Percentiles rank a stretch among this genome's conserved stretches.
phyloP scores from a whole-genome alignment of 2,888 invertebrate species.

The Dendrolimus houi region DNA sequence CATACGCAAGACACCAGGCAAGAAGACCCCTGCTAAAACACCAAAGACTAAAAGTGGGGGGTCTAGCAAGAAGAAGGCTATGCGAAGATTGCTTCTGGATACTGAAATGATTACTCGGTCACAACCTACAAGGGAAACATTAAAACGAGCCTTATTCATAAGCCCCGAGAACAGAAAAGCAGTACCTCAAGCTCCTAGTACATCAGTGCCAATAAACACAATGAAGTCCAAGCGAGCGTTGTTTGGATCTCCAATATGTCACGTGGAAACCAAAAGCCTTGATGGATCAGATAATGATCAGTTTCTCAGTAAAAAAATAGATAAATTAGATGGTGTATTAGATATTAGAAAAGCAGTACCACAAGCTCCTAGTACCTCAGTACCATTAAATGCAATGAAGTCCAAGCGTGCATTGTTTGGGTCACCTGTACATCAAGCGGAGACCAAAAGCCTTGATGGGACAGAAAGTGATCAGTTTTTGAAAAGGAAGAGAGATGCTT shows the following conservation, averaged over 20 bases:
- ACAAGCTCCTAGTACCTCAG: constrained; percentile 43
- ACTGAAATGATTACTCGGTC: constrained; percentile 43
- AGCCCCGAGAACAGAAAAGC: constrained; percentile 78
- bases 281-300: constrained; percentile 41
- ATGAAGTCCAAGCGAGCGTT: constrained; percentile 80
- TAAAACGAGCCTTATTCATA: constrained; percentile 83
- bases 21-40: constrained; percentile 75
- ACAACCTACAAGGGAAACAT: constrained; percentile 69
- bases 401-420: constrained; percentile 81
- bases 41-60: constrained; percentile 77
- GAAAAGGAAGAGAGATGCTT: constrained; percentile 67
- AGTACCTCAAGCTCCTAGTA: constrained; percentile 35
- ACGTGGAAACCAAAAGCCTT: constrained; percentile 53
- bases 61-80: constrained; percentile 78
- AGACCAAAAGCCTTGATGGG: constrained; percentile 53
- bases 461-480: constrained; percentile 45
- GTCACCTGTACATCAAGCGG: constrained; percentile 64
- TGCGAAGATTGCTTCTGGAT: constrained; percentile 61
- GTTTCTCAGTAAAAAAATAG: no score
- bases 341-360: constrained; percentile 54
- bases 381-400: constrained; percentile 67
- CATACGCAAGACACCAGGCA: constrained; percentile 55
- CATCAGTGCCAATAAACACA: constrained; percentile 58
- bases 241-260: constrained; percentile 76
- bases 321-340: constrained; percentile 30